Base-by-base conservation (phyloP, 2,797 vertebrate species). In the Molothrus aeneus region DNA sequence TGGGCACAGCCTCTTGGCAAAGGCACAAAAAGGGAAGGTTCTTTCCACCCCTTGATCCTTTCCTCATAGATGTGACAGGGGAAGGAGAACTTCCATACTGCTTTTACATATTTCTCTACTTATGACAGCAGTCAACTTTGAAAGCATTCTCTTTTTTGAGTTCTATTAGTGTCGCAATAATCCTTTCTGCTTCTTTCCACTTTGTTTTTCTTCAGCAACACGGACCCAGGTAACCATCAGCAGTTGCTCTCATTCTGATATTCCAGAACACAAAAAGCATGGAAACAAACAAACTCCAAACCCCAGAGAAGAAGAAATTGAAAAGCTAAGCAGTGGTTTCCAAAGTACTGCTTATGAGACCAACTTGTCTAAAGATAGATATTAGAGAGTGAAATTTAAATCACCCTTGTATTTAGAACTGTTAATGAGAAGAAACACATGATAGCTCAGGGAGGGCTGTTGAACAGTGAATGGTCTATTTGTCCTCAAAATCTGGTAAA, bases 1-100 rank as follows among this genome's bases (percentile, higher is more conserved):
- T 3, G 8, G 2, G 66, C 68, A 47, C 0, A 0, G 48, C 40
- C 40, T 42, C 73, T 32, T 24, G 31, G 38, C 9, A 40, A 32
- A 75, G 34, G 20, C 1, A 4, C 11, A 16, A 51, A 60, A 40
- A n/a, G 56, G 29, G 11, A 63, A 24, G 26, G 29, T 3, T 61
- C 34, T 20, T 74, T 69, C 61, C 72, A 48, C 17, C 22, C 38
- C 51, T 16, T 24, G 13, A 5, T 70, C n/a, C 42, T 47, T 68
- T 28, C 71, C 71, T n/a, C 54, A 5, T 16, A 22, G 13, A 28
- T 22, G 51, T 63, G 36, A 34, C 10, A 40, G 19, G 38, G 54
- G 22, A 87, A 70, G 54, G 54, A 79, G 90, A 45, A 47, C 4
- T 10, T 79, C 85, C 69, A 15, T 4, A 36, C 11, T 32, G 16